A percentile compares a stretch with the other conserved stretches of the same genome.
These are phyloP conservation scores for Eretmocerus hayati DNA, from an alignment of 2,888 invertebrate species.

Conservation along the genomic window DNA sequence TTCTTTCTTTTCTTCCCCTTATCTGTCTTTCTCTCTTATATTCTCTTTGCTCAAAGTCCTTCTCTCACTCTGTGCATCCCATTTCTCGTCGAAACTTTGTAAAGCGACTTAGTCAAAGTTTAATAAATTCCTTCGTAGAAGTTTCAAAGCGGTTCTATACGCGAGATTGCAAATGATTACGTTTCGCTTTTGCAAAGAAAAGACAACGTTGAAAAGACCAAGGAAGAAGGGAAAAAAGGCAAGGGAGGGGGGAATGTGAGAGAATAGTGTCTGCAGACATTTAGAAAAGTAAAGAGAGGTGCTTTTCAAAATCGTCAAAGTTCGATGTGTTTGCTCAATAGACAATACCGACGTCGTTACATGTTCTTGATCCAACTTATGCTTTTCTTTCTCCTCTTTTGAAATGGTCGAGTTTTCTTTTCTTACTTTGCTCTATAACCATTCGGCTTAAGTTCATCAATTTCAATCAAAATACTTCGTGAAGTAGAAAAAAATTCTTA, in stretches of 20 bases:
- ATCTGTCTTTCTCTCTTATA: constrained; percentile 19
- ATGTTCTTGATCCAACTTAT: constrained; percentile 16
- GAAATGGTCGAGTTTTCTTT: background rate
- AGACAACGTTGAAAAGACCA: constrained; percentile 18
- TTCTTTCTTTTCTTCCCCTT: constrained; percentile 16
- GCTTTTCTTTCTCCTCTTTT: background rate
- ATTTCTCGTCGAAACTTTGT: constrained; percentile 38
- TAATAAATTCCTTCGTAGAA: constrained; percentile 44
- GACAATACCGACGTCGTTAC: constrained; percentile 22
- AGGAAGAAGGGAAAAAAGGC: constrained; percentile 10
- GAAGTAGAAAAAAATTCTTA: no score
- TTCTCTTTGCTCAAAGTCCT: constrained; percentile 16
- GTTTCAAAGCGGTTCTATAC: constrained; percentile 40
- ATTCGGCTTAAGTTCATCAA: no score
- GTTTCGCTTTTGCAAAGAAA: constrained; percentile 30
- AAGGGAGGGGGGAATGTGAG: constrained; percentile 6
- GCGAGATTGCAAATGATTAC: constrained; percentile 40
- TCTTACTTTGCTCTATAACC: constrained; percentile 8
- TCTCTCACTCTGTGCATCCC: constrained; percentile 7
- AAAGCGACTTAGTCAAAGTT: constrained; percentile 45
- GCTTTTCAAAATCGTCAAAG: constrained; percentile 24
- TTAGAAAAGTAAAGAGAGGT: constrained; percentile 20
- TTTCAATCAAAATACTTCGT: no score
- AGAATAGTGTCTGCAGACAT: constrained; percentile 12
- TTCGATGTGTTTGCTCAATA: constrained; percentile 23